phyloP scores from a whole-genome alignment of 1,140 invertebrate genomes.

The Drosophila novamexicana region DNA sequence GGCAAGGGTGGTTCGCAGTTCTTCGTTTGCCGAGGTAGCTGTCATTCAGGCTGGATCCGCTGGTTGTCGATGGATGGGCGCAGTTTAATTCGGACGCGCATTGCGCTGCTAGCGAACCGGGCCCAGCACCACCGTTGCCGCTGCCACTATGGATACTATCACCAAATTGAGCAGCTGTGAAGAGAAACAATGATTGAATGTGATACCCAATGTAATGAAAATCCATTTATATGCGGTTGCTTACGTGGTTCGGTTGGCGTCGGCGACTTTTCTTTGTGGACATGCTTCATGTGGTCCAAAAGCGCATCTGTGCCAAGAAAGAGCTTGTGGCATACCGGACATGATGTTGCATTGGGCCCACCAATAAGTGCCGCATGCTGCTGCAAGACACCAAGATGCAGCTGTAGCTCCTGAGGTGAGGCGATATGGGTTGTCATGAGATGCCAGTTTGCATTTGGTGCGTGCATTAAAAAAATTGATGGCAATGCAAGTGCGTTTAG shows the following conservation, averaged over 20 bases:
- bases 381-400: slow-evolving; percentile 94
- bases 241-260: slow-evolving; percentile 94
- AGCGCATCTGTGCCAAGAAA: slow-evolving; percentile 95
- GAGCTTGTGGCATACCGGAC: slow-evolving; percentile 96
- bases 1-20: slow-evolving; percentile 96
- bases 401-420: slow-evolving; percentile 90
- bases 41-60: slow-evolving; percentile 84
- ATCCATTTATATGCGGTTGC: slow-evolving; percentile 83
- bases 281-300: slow-evolving; percentile 98
- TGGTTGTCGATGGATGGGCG: slow-evolving; percentile 25
- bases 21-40: slow-evolving; percentile 94
- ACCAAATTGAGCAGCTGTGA: slow-evolving; percentile 46
- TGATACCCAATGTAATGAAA: too few species aligned
- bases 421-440: slow-evolving; percentile 5
- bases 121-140: slow-evolving; percentile 30
- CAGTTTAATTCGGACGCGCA: slow-evolving; percentile 52
- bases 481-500: slow-evolving; percentile 1
- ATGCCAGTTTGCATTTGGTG: slow-evolving; percentile 15
- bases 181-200: not conserved
- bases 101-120: slow-evolving; percentile 23
- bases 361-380: slow-evolving; percentile 96
- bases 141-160: slow-evolving; percentile 34
- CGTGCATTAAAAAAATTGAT: slow-evolving; percentile 24
- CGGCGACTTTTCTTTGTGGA: slow-evolving; percentile 93
- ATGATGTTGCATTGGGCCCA: slow-evolving; percentile 94